Evolutionary conservation across 2,888 invertebrate genomes (phyloP).

Genomic region (Pinctada fucata): DNA sequence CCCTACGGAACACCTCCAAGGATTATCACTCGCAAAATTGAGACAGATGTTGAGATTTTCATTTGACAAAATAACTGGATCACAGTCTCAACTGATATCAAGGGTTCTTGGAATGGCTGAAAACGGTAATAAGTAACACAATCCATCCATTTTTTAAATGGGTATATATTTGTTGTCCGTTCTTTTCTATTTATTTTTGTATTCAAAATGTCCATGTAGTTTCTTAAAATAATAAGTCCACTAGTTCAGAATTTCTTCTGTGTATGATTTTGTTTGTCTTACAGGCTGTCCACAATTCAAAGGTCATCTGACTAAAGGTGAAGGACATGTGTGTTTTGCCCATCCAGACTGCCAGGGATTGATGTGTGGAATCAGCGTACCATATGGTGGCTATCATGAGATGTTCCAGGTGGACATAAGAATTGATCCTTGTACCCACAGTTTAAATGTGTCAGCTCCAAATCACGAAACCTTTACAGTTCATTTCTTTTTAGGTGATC

Average conservation of each 20-base stretch:
- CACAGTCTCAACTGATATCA: conserved; percentile 23
- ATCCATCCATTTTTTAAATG: too few species aligned
- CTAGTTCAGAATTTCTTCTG: too few species aligned
- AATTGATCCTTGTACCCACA: conserved; percentile 20
- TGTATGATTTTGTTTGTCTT: conserved; percentile 2
- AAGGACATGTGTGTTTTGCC: conserved; percentile 49
- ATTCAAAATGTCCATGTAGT: too few species aligned
- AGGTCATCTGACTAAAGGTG: conserved; percentile 41
- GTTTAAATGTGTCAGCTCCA: neutral
- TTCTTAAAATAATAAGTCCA: too few species aligned
- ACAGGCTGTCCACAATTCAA: conserved; percentile 49
- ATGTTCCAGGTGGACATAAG: conserved; percentile 24
- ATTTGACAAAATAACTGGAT: conserved; percentile 4
- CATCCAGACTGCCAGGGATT: conserved; percentile 51
- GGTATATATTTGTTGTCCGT: too few species aligned
- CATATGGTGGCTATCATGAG: conserved; percentile 6
- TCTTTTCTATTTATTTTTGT: too few species aligned
- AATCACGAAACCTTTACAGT: neutral
- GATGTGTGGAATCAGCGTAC: conserved; percentile 45
- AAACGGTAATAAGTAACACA: neutral
- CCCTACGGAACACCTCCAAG: conserved; percentile 14
- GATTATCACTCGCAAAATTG: conserved; percentile 18
- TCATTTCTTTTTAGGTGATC: too few species aligned
- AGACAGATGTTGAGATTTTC: conserved; percentile 10
- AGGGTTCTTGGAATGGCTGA: conserved; percentile 12